phyloP scores from a whole-genome alignment of 2,797 vertebrate genomes.

The Eulemur mongoz region DNA sequence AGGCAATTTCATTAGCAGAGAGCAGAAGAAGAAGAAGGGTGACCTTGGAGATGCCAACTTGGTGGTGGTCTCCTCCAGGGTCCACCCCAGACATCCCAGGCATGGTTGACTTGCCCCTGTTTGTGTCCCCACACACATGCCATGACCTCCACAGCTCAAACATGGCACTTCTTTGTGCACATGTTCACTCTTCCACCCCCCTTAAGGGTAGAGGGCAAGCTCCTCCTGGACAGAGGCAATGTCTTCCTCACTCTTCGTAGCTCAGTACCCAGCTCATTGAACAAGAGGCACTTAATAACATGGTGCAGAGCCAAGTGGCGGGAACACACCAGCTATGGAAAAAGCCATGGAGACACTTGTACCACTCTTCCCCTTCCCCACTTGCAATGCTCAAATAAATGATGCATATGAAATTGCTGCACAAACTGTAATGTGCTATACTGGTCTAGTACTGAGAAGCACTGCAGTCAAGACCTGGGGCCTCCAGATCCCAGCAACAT shows the following conservation, averaged over 20 bases:
- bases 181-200: background rate
- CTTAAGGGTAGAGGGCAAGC: background rate
- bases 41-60: background rate
- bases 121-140: too few relatives aligned
- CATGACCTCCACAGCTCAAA: accelerated
- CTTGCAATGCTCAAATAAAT: background rate
- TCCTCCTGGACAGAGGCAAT: background rate
- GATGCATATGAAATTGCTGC: background rate
- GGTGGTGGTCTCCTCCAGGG: background rate
- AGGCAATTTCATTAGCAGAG: background rate
- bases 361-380: background rate
- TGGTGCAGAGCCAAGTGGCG: accelerated
- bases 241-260: background rate
- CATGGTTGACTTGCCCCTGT: background rate
- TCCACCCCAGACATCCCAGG: accelerated
- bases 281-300: background rate
- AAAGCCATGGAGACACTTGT: background rate
- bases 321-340: background rate
- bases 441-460: background rate
- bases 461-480: background rate
- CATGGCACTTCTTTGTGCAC: background rate
- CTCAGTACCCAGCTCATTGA: background rate
- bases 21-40: background rate
- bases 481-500: background rate
- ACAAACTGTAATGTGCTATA: accelerated